Percentiles rank a stretch among this genome's conserved stretches.
These are phyloP conservation scores for Enteromius anoplus DNA, from an alignment of 2,797 vertebrate species.

Conservation along the genomic window DNA sequence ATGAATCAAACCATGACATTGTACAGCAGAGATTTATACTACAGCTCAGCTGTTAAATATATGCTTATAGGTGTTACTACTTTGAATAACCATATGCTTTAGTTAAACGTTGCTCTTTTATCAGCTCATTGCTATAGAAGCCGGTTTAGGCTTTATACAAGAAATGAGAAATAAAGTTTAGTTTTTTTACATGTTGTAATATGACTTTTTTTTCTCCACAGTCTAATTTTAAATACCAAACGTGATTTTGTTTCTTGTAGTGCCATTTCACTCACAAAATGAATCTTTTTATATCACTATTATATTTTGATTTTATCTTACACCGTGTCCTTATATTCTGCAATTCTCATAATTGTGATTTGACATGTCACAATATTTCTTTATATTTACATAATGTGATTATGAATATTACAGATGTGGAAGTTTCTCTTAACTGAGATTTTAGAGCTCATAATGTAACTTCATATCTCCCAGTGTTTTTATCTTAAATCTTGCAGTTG, in stretches of 20 bases:
- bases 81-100: background rate
- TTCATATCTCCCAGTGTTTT: background rate
- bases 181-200: background rate
- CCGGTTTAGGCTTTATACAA: background rate
- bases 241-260: background rate
- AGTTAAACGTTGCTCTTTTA: background rate
- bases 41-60: constrained; percentile 13
- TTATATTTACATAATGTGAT: background rate
- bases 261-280: background rate
- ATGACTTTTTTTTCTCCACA: background rate
- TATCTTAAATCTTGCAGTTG: background rate
- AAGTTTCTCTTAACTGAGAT: background rate
- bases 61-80: background rate
- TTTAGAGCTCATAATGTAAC: background rate
- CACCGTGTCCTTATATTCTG: background rate
- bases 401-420: background rate
- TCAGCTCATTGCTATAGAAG: background rate
- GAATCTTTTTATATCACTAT: background rate
- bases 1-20: constrained; percentile 4
- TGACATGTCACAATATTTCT: background rate
- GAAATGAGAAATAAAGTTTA: too few species aligned
- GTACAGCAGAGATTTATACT: background rate
- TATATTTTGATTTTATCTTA: background rate
- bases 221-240: background rate
- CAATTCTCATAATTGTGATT: background rate